phyloP scores from a whole-genome alignment of 2,113 vertebrate genomes.

The Microcebus griseorufus region DNA sequence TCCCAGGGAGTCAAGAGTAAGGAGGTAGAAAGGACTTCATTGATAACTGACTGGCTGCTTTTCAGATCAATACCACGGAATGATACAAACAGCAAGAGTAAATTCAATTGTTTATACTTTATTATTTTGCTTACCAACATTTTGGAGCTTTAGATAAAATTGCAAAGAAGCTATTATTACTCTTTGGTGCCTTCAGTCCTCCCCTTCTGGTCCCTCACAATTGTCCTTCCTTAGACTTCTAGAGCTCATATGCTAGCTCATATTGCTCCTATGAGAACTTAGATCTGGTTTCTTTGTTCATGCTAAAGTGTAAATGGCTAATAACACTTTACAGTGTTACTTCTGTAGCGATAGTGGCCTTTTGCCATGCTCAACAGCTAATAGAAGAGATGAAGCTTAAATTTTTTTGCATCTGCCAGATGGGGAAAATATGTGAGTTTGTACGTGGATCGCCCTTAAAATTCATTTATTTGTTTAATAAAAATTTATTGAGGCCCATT shows the following conservation, averaged over 20 bases:
- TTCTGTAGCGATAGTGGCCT: background rate
- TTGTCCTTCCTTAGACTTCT: background rate
- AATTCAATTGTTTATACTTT: background rate
- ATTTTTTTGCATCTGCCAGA: background rate
- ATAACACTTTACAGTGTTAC: background rate
- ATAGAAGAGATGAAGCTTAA: background rate
- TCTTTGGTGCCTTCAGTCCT: background rate
- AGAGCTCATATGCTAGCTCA: background rate
- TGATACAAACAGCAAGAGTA: background rate
- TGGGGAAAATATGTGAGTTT: background rate
- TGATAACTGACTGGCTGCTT: background rate
- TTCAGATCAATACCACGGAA: background rate
- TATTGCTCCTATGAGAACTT: background rate
- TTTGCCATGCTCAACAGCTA: background rate
- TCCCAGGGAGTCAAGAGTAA: background rate
- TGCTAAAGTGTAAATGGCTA: background rate
- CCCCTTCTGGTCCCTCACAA: background rate
- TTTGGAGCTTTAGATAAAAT: background rate
- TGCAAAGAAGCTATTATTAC: background rate
- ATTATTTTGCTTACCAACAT: background rate
- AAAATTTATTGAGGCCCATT: background rate
- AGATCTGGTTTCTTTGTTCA: background rate
- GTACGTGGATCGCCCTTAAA: background rate
- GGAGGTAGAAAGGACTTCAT: background rate
- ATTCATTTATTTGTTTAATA: conserved; percentile 34